Conservation (phyloP, 2,888 invertebrate species). For the Crossocerus cetratus region DNA sequence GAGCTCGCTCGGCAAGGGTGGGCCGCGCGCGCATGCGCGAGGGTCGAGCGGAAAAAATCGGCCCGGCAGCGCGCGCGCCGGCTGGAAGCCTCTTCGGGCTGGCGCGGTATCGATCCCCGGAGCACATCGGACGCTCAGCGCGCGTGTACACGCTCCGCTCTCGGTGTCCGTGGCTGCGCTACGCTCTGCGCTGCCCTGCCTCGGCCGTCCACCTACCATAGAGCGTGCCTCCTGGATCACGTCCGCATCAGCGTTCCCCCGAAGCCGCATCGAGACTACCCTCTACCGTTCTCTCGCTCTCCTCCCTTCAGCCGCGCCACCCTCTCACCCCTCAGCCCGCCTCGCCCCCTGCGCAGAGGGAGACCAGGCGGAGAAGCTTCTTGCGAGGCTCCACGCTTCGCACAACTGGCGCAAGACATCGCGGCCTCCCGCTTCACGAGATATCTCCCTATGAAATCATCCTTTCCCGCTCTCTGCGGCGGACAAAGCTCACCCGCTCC, state of each 20-base stretch:
- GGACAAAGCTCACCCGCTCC: no score
- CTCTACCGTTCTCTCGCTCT: background rate
- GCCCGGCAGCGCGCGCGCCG: conserved; percentile 75
- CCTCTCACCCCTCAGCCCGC: background rate
- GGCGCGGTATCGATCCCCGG: conserved; percentile 73
- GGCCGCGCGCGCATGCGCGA: conserved; percentile 62
- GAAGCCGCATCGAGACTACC: no score
- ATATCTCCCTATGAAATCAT: no score
- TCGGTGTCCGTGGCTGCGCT: background rate
- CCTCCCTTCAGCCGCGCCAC: background rate
- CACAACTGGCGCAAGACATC: no score
- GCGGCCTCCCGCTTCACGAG: no score
- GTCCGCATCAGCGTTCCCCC: background rate
- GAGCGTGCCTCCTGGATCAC: conserved; percentile 1
- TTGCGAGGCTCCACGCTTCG: no score
- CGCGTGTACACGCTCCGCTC: conserved; percentile 73
- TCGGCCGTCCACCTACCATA: background rate
- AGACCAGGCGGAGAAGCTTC: no score
- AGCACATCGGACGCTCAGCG: conserved; percentile 71
- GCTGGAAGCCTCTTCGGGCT: conserved; percentile 58
- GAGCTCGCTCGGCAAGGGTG: conserved; percentile 31
- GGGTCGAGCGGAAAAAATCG: conserved; percentile 79
- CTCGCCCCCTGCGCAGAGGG: background rate
- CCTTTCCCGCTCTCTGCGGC: no score
- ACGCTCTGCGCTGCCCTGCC: conserved; percentile 1